Base-by-base conservation (phyloP, 2,888 invertebrate species). In the Drosophila paranaensis region DNA sequence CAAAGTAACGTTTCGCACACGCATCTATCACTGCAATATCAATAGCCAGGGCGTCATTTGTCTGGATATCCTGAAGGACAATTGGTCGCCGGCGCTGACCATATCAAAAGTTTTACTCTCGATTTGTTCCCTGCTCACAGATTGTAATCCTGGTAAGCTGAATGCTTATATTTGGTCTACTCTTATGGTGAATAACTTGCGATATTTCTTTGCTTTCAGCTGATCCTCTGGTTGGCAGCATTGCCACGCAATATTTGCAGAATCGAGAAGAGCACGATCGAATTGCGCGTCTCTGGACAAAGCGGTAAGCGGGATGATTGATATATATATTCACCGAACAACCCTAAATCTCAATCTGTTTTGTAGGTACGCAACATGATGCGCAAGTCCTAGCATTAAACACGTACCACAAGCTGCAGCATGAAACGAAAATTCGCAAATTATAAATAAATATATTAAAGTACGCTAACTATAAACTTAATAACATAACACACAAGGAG, bases 1-100 rank as follows among this genome's bases (percentile, higher is more conserved):
- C 80, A 98, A 98, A 96, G 96, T 96, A 69, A 96, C 97, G 91
- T 98, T 98, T 94, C 95, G 97, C 78, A 99, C 99, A 77, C 95
- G 99, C 91, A 99, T 99, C 93, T 99, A 99, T 93, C 99, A 99
- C 93, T 99, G 99, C 95, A 99, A 99, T 94, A 99, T 99, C 93
- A 99, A 99, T 95, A 98, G 98, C 93, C 98, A 98, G 94, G 99
- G 99, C 71, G 98, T 98, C 71, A 99, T 99, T 93, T 99, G 99
- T 93, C 95, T 99, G 94, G 99, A 99, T 93, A 98, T 99, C 90
- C 95, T 98, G 85, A 98, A 99, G 94, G 98, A 99, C 93, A 98
- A 99, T 93, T 99, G 99, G 99, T 98, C 98, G 39, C 98, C 99
- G n/a, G 98, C 99, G 50, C 94, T 99, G 91, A 99, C 99, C 89